phyloP scores from a whole-genome alignment of 2,113 vertebrate genomes.

The Benitochromis conjunctus region DNA sequence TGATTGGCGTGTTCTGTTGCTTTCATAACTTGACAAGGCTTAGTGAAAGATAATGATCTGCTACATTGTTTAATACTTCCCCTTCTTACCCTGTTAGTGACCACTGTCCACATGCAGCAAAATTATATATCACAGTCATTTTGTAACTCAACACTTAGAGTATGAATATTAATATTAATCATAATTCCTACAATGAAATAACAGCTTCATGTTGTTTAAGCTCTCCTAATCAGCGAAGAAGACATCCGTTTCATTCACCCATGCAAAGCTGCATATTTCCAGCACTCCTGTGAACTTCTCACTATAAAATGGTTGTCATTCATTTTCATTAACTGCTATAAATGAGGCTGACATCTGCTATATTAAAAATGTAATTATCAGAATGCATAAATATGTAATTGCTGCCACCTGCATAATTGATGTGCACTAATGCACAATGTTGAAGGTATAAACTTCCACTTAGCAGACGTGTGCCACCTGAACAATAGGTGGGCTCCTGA shows the following conservation, averaged over 20 bases:
- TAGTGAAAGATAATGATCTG: not conserved
- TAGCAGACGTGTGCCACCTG: slow-evolving; percentile 43
- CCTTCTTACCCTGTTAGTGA: not conserved
- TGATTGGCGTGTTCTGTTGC: not conserved
- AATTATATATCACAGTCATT: slow-evolving; percentile 8
- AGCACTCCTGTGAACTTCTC: slow-evolving; percentile 15
- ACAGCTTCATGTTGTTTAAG: slow-evolving; percentile 26
- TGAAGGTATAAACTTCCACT: slow-evolving; percentile 66
- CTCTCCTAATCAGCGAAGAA: slow-evolving; percentile 35
- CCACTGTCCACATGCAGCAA: not conserved
- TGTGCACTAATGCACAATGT: slow-evolving; percentile 61
- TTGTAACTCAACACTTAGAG: not conserved
- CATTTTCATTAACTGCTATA: slow-evolving; percentile 71
- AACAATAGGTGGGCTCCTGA: slow-evolving; percentile 62
- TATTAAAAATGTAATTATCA: slow-evolving; percentile 75
- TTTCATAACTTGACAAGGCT: not conserved
- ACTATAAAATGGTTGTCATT: slow-evolving; percentile 57
- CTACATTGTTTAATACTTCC: not conserved
- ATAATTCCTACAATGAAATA: slow-evolving; percentile 27
- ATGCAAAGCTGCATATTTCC: not conserved
- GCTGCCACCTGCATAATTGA: slow-evolving; percentile 72
- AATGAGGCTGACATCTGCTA: slow-evolving; percentile 70
- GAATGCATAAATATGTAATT: slow-evolving; percentile 76
- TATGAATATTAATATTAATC: slow-evolving; percentile 31
- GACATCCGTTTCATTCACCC: slow-evolving; percentile 4